phyloP scores from a whole-genome alignment of 2,888 invertebrate species.

The Lasioglossum morio region DNA sequence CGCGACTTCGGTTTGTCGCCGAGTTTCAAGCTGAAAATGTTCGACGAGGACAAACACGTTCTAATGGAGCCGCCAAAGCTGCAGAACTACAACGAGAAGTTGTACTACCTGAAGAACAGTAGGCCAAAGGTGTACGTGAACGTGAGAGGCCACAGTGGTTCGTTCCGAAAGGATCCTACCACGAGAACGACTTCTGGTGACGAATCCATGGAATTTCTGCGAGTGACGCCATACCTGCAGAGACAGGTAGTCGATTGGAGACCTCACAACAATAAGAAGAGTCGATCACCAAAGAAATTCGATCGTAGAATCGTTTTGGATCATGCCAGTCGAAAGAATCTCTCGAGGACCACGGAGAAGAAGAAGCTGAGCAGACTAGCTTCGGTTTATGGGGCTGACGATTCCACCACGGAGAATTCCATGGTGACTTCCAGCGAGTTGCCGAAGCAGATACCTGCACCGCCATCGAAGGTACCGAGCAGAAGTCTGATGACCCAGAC shows the following conservation, averaged over 20 bases:
- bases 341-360: slow-evolving; percentile 41
- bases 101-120: slow-evolving; percentile 78
- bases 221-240: slow-evolving; percentile 65
- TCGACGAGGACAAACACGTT: slow-evolving; percentile 60
- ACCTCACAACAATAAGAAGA: slow-evolving; percentile 40
- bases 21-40: slow-evolving; percentile 64
- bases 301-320: slow-evolving; percentile 49
- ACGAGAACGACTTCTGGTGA: slow-evolving; percentile 60
- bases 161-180: slow-evolving; percentile 66
- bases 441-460: slow-evolving; percentile 84
- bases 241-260: slow-evolving; percentile 61
- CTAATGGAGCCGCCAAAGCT: slow-evolving; percentile 62
- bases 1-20: slow-evolving; percentile 72
- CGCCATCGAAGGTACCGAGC: slow-evolving; percentile 78
- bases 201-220: slow-evolving; percentile 61
- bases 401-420: slow-evolving; percentile 78
- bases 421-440: slow-evolving; percentile 84
- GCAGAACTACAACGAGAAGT: slow-evolving; percentile 73
- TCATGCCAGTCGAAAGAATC: background rate
- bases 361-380: slow-evolving; percentile 36
- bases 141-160: slow-evolving; percentile 76
- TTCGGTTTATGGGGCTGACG: slow-evolving; percentile 52
- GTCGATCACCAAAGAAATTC: slow-evolving; percentile 76
- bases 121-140: slow-evolving; percentile 80
- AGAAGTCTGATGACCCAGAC: slow-evolving; percentile 76